Evolutionary conservation across 2,888 invertebrate genomes (phyloP), one percentile per base, ranked within the genome.

Genomic region (Eupithecia subumbrata): DNA sequence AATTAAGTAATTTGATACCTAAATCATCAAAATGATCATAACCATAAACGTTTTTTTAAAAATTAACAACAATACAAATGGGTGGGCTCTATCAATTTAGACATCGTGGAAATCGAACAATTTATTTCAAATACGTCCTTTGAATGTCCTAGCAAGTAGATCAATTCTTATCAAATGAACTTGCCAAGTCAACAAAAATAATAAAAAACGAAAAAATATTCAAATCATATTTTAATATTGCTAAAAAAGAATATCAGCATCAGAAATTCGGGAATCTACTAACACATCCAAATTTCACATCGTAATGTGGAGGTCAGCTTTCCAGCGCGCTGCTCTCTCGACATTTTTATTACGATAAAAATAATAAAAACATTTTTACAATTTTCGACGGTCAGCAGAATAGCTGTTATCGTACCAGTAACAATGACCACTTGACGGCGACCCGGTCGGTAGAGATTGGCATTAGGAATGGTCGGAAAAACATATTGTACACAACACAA

Each of bases 391-490:
- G 80, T 78, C 80, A 78, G 79, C 79, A 76, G 71, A 78, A 76
- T 69, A 69, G 48, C 67, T 43, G 72, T 64, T 69, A 72, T 73
- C 73, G 66, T 72, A 73, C 67, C 40, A 68, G 69, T 75, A 69
- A 81, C 79, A 78, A 81, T 76, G 74, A 77, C 74, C 81, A 78
- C 79, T 79, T 75, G 74, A 77, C 75, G 72, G 67, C 30, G 72
- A 75, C 68, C 71, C 63, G 12, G 45, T 30, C 76, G 37, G 43
- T 63, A 71, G 67, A 56, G 73, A 52, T 70, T 34, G 70, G n/a
- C 48, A 16, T 25, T 22, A 8, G 11, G 14, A 72, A 74, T 69
- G 67, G 74, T 25, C 73, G 76, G 68, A 73, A 64, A 43, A 43
- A 63, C 16, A 40, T 48, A 56, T 40, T 14, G 5, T 56, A n/a